Conservation (phyloP, 2,888 invertebrate species). For the Acanthosoma haemorrhoidale region DNA sequence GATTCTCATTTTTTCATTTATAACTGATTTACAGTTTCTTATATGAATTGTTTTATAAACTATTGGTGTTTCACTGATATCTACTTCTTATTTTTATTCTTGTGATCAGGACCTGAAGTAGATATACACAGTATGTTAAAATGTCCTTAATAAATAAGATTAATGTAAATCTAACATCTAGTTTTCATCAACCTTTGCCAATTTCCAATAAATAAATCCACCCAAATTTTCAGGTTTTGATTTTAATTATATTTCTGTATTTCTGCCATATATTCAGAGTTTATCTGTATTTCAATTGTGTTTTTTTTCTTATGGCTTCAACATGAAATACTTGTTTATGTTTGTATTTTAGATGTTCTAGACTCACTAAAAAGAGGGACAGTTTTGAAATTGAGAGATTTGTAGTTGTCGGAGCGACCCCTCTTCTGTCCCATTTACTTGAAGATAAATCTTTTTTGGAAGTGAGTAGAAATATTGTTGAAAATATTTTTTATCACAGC, state of each 20-base stretch:
- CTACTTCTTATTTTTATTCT: too few species aligned
- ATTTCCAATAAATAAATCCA: neutral
- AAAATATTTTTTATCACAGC: too few species aligned
- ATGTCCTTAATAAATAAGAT: too few species aligned
- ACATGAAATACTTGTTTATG: neutral
- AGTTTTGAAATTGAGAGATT: conserved; percentile 14
- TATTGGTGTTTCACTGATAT: too few species aligned
- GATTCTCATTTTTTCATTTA: too few species aligned
- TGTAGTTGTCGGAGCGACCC: conserved; percentile 13
- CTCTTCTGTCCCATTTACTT: neutral
- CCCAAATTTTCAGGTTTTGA: too few species aligned
- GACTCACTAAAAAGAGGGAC: neutral
- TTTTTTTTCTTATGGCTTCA: neutral
- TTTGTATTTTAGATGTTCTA: conserved; percentile 11
- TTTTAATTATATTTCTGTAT: neutral
- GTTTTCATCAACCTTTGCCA: too few species aligned
- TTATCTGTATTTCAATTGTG: neutral
- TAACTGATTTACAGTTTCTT: too few species aligned
- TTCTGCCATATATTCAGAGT: neutral
- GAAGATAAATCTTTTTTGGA: conserved; percentile 7
- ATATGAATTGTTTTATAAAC: too few species aligned
- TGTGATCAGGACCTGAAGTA: too few species aligned
- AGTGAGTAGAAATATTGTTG: neutral
- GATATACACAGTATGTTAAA: too few species aligned
- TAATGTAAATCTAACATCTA: too few species aligned